Evolutionary conservation across 2,113 vertebrate genomes (phyloP), one percentile per base, ranked within the genome.

Genomic region (Dipodomys ordii): DNA sequence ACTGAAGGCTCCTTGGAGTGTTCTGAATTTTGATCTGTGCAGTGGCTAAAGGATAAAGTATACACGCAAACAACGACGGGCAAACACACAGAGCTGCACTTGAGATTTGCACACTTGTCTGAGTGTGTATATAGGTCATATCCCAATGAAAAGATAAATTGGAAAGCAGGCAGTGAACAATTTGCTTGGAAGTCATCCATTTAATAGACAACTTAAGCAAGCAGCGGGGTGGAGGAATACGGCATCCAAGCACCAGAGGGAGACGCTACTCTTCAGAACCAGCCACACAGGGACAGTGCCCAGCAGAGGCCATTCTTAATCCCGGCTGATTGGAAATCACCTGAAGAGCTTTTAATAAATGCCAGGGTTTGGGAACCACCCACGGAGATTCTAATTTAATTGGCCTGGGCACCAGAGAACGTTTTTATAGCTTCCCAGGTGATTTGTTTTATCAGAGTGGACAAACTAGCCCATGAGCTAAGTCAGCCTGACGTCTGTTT

Each of bases 331-430:
- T 19, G 73, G 49, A 87, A 39, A 49, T 46, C 94, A 77, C 25
- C 57, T 16, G 46, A 69, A 92, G 78, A 73, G 85, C 39, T 88
- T 90, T 92, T 22, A 22, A 57, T 32, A 87, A 81, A 81, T 18
- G 46, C 44, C 60, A n/a, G 0, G 2, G 65, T 22, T 68, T 35
- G 79, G 35, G n/a, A 3, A 79, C 79, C n/a, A n/a, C 60, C 84
- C 39, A 60, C 8, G 1, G 83, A 79, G 86, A 88, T 44, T 25
- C 57, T 71, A 46, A 67, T 44, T 83, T 77, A 83, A 83, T 62
- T 82, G 87, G 30, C 78, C 57, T 28, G 32, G 65, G 74, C n/a
- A 64, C 1, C 78, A 39, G 25, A 28, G 46, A 32, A 18, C 60
- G 44, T 32, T 65, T 68, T 73, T 30, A 35, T 71, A 49, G 60